Evolutionary conservation across 2,888 invertebrate genomes (phyloP).

Genomic region (Tetragonula carbonaria): DNA sequence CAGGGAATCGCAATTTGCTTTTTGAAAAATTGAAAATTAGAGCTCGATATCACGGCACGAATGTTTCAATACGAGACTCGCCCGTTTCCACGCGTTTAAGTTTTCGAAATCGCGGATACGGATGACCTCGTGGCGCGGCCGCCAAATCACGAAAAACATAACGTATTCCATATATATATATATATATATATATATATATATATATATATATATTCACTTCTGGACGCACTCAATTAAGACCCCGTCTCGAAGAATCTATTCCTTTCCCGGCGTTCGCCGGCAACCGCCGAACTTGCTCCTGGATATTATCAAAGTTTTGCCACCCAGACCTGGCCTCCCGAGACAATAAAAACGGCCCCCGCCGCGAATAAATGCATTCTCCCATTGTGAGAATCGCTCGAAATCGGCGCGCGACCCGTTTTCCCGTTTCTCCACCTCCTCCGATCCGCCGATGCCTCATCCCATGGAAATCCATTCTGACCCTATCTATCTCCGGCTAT

Average conservation of each 20-base stretch:
- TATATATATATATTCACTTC: too few relatives aligned
- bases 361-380: conserved; percentile 75
- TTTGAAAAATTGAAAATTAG: too few relatives aligned
- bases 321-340: conserved; percentile 38
- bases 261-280: conserved; percentile 11
- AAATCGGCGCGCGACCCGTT: conserved; percentile 61
- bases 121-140: neutral
- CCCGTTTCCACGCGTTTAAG: neutral
- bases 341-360: conserved; percentile 75
- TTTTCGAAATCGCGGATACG: neutral
- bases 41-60: neutral
- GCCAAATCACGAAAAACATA: neutral
- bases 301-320: conserved; percentile 79
- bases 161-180: neutral
- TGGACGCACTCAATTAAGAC: conserved; percentile 70
- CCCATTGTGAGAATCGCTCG: conserved; percentile 71
- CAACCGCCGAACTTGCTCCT: conserved; percentile 59
- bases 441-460: conserved; percentile 25
- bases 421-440: conserved; percentile 27
- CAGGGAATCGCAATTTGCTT: too few relatives aligned
- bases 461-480: conserved; percentile 49
- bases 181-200: neutral
- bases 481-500: conserved; percentile 48
- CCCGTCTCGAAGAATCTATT: conserved; percentile 43
- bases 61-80: neutral